Percentiles rank a stretch among this genome's conserved stretches.
Evolutionary conservation across 2,113 vertebrate genomes (phyloP).

Genomic region (Phrynosoma blainvillii): DNA sequence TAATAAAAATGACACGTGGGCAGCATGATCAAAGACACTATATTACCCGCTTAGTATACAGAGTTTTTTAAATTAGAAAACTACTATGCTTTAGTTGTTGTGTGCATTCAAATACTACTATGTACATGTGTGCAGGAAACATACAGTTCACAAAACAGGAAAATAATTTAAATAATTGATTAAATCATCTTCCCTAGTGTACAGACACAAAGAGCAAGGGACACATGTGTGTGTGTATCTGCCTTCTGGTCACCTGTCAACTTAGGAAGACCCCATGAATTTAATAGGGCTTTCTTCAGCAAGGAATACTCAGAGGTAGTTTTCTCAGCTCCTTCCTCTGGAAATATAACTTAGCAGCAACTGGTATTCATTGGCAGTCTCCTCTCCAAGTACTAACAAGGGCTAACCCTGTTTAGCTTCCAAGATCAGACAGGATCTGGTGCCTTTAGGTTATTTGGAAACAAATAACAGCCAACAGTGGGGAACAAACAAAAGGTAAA

Average conservation of each 20-base stretch:
- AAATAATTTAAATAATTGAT: not conserved
- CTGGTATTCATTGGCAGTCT: no score
- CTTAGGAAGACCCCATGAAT: no score
- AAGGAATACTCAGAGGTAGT: no score
- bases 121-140: not conserved
- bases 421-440: no score
- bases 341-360: no score
- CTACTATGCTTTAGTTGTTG: not conserved
- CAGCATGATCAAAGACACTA: not conserved
- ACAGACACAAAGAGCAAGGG: not conserved
- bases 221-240: no score
- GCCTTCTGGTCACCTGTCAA: no score
- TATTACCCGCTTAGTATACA: not conserved
- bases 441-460: no score
- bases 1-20: not conserved
- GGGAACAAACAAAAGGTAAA: not conserved
- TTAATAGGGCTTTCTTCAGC: no score
- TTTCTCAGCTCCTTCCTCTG: no score
- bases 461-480: not conserved
- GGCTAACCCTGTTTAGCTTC: no score
- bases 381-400: no score
- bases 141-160: not conserved
- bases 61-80: not conserved
- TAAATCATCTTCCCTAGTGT: not conserved
- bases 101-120: not conserved